These are phyloP conservation scores for Battus philenor DNA, from an alignment of 1,140 invertebrate genomes.

Conservation along the genomic window DNA sequence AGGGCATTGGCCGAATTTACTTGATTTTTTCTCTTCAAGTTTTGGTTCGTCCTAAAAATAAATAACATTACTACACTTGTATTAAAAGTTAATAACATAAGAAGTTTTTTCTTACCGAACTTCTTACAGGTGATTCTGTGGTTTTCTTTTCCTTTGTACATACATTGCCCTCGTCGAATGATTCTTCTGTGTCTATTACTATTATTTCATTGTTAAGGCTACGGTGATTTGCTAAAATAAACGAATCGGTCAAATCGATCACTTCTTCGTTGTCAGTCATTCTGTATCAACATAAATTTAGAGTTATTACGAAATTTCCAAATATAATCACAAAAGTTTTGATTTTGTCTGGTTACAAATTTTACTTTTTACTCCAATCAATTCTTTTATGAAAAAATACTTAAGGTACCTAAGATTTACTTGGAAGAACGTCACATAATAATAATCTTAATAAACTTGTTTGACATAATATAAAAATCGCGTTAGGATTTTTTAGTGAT, in stretches of 20 bases:
- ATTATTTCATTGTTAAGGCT: slow-evolving; percentile 23
- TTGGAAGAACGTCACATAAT: too few relatives aligned
- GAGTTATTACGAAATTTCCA: too few relatives aligned
- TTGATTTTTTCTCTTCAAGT: slow-evolving; percentile 13
- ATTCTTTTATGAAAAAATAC: too few relatives aligned
- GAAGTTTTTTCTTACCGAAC: slow-evolving; percentile 19
- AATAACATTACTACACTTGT: neutral
- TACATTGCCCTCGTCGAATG: slow-evolving; percentile 9
- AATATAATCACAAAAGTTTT: too few relatives aligned
- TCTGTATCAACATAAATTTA: too few relatives aligned
- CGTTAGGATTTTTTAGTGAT: too few relatives aligned
- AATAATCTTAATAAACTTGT: too few relatives aligned
- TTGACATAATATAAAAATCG: too few relatives aligned
- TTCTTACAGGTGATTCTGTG: neutral
- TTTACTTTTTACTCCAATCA: too few relatives aligned
- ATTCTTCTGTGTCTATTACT: slow-evolving; percentile 29
- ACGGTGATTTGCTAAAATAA: slow-evolving; percentile 21
- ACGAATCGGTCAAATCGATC: slow-evolving; percentile 28
- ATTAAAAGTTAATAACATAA: neutral
- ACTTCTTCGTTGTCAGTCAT: slow-evolving; percentile 10
- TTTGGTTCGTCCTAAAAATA: neutral
- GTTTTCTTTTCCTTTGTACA: neutral
- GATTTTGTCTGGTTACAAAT: too few relatives aligned
- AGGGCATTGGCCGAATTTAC: slow-evolving; percentile 37
- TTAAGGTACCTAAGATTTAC: too few relatives aligned